Percentiles rank a stretch among this genome's conserved stretches.
Evolutionary conservation across 1,140 invertebrate species (phyloP).

Genomic region (Aphidius gifuensis): DNA sequence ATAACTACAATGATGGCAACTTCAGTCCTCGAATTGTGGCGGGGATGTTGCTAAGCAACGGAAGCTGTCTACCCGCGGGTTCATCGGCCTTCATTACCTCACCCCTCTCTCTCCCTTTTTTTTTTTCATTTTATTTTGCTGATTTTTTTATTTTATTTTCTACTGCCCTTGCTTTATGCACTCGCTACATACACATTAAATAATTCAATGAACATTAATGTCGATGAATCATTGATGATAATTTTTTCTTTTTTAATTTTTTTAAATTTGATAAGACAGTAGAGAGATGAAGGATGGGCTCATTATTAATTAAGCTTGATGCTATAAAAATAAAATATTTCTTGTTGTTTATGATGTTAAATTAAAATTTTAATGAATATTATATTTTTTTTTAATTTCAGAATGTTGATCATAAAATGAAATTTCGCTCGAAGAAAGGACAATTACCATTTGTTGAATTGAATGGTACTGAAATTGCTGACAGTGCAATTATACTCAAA

Average conservation of each 20-base stretch:
- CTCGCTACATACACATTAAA: too few species aligned
- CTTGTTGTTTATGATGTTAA: too few species aligned
- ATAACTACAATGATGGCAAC: conserved; percentile 18
- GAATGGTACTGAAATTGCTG: conserved; percentile 89
- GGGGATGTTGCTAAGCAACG: conserved; percentile 48
- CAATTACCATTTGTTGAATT: conserved; percentile 89
- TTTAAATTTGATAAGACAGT: too few species aligned
- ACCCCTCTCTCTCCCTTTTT: conserved; percentile 23
- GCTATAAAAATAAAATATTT: too few species aligned
- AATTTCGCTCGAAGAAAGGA: conserved; percentile 89
- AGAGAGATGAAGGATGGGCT: too few species aligned
- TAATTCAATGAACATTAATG: too few species aligned
- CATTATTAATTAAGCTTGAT: too few species aligned
- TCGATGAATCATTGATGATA: too few species aligned
- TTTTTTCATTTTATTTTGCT: conserved; percentile 1
- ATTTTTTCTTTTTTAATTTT: too few species aligned
- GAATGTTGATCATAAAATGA: conserved; percentile 94
- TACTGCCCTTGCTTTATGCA: too few species aligned
- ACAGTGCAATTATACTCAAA: conserved; percentile 85
- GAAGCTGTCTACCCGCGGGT: conserved; percentile 47
- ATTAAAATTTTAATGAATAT: background rate
- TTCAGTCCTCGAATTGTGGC: conserved; percentile 18
- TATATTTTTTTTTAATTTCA: conserved; percentile 54
- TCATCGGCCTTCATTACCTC: conserved; percentile 41
- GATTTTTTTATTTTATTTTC: too few species aligned